Evolutionary conservation across 2,888 invertebrate genomes (phyloP).

Genomic region (Eurois occulta): DNA sequence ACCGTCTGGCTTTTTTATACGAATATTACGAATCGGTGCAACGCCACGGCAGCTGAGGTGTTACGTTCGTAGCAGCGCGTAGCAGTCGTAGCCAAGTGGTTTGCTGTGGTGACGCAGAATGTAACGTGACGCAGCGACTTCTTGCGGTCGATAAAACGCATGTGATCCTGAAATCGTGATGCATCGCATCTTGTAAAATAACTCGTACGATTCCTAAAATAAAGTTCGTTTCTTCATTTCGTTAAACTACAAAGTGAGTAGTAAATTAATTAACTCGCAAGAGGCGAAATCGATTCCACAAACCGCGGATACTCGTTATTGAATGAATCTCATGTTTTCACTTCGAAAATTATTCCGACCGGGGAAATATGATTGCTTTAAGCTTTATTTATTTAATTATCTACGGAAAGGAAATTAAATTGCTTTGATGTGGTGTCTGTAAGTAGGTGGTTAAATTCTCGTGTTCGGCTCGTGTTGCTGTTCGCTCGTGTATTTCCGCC

Average conservation of each 20-base stretch:
- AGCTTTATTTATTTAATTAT: conserved; percentile 54
- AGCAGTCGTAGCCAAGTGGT: not conserved
- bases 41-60: not conserved
- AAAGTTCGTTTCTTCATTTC: not conserved
- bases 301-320: conserved; percentile 31
- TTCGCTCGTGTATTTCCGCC: conserved; percentile 47
- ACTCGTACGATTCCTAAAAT: not conserved
- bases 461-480: conserved; percentile 34
- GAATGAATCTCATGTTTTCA: conserved; percentile 40
- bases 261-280: conserved; percentile 40
- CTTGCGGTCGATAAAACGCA: not conserved
- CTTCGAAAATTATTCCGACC: conserved; percentile 34
- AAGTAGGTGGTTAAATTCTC: conserved; percentile 47
- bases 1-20: not conserved
- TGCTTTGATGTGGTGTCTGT: conserved; percentile 54
- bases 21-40: conserved; percentile 10
- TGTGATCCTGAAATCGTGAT: not conserved
- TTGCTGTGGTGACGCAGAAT: not conserved
- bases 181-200: not conserved
- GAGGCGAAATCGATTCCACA: conserved; percentile 35
- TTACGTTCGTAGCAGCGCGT: conserved; percentile 7
- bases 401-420: conserved; percentile 45
- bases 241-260: conserved; percentile 12
- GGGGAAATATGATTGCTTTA: conserved; percentile 37
- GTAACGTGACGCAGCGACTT: not conserved